Evolutionary conservation across 2,888 invertebrate genomes (phyloP), one percentile per base, ranked within the genome.

Genomic region (Agrochola circellaris): DNA sequence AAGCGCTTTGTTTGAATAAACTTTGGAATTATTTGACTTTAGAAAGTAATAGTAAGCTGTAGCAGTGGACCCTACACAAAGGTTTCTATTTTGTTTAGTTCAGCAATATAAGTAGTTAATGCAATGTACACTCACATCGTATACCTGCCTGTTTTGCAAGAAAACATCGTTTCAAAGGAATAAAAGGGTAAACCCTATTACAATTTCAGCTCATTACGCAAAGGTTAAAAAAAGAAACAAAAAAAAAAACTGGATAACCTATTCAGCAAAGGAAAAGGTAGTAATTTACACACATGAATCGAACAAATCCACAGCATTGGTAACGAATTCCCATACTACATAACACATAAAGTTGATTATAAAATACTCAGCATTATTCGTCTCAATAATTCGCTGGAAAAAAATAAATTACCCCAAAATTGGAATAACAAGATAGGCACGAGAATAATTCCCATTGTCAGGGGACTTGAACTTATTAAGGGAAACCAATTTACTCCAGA

Each of bases 381-480:
- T 81, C 83, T 87, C 87, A 86, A 91, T 90, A 89, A 90, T 90
- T 90, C 86, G 86, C 76, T 83, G 86, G 83, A 84, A 91, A 91
- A 38, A 93, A 93, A 92, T 91, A 92, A 94, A 94, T 93, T 94
- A 91, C 92, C 89, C 89, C 90, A 90, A 93, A 94, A 93, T 94
- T 93, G 94, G 93, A 93, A 94, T 93, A 94, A 94, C 94, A 94
- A 92, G 94, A 94, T 93, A 92, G 93, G 93, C 91, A 93, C 86
- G 91, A 90, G 91, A 92, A 94, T 94, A 95, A 95, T 95, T 94
- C 93, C 90, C 90, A 95, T 94, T 94, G 95, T 94, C 95, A 89
- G 90, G 94, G 93, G 94, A 94, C 91, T 92, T 90, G 86, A 91
- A 93, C 92, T 94, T 94, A 94, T 95, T 93, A 94, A 93, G 91